Evolutionary conservation across 2,888 invertebrate genomes (phyloP).

Genomic region (Monopis laevigella): DNA sequence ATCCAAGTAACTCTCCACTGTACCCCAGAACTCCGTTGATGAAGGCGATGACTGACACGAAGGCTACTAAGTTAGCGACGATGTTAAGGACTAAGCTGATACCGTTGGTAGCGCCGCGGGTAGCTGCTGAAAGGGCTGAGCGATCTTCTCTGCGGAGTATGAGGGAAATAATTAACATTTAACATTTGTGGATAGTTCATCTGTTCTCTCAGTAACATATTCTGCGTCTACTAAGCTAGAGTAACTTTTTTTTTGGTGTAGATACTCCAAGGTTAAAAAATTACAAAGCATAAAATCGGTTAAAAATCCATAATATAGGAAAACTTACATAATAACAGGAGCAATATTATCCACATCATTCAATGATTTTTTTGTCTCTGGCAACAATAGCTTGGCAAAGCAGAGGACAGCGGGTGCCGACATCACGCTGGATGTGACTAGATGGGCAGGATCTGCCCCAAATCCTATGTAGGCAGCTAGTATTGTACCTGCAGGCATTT

Average conservation of each 20-base stretch:
- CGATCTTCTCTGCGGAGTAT: constrained; percentile 82
- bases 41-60: constrained; percentile 88
- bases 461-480: constrained; percentile 92
- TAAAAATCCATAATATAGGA: too few species aligned
- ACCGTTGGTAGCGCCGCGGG: constrained; percentile 86
- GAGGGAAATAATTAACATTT: too few species aligned
- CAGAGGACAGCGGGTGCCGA: constrained; percentile 94
- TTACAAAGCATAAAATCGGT: too few species aligned
- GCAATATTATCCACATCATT: constrained; percentile 81
- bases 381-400: constrained; percentile 89
- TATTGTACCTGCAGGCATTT: constrained; percentile 78
- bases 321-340: constrained; percentile 74
- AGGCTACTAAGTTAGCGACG: constrained; percentile 90
- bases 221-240: too few species aligned
- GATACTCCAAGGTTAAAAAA: too few species aligned
- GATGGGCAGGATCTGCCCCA: constrained; percentile 87
- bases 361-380: constrained; percentile 85
- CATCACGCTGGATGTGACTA: constrained; percentile 95
- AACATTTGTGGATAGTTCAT: too few species aligned
- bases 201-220: too few species aligned
- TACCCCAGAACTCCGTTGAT: constrained; percentile 83
- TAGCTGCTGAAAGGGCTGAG: constrained; percentile 90
- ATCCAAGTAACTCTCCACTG: constrained; percentile 82
- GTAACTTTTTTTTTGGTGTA: too few species aligned
- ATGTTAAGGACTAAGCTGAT: constrained; percentile 86